Conservation (phyloP, 2,888 invertebrate genomes). For the Cheilosia urbana region DNA sequence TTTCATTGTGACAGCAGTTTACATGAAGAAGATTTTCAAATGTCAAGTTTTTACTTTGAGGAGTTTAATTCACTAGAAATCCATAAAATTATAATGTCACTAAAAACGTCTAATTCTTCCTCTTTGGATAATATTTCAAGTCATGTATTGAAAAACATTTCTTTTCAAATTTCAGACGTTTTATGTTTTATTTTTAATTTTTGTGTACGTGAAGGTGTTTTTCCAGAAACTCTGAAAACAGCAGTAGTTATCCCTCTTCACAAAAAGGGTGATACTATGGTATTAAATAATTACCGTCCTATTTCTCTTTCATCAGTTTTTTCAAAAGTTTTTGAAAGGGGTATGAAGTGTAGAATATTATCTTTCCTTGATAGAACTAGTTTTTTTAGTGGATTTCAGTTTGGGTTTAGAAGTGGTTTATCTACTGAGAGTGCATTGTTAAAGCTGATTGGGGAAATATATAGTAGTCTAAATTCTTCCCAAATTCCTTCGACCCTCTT, state of each 20-base stretch:
- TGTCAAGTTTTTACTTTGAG: conserved; percentile 20
- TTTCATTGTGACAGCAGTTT: conserved; percentile 4
- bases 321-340: conserved; percentile 30
- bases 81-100: conserved; percentile 34
- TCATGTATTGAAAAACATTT: conserved; percentile 4
- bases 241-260: conserved; percentile 1
- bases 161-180: conserved; percentile 15
- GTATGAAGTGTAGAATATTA: conserved; percentile 19
- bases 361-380: neutral
- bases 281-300: conserved; percentile 20
- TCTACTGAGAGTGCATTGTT: conserved; percentile 32
- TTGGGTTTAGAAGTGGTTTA: conserved; percentile 25
- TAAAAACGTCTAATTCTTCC: conserved; percentile 16
- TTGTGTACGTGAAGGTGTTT: conserved; percentile 9
- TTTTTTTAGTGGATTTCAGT: conserved; percentile 24
- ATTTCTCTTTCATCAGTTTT: conserved; percentile 19
- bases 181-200: conserved; percentile 19
- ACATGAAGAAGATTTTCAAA: too few species aligned
- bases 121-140: conserved; percentile 29
- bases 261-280: conserved; percentile 24
- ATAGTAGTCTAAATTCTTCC: too few species aligned
- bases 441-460: conserved; percentile 23
- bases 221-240: conserved; percentile 13
- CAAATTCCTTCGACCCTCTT: too few species aligned
- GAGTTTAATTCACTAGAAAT: conserved; percentile 18